phyloP scores from a whole-genome alignment of 2,113 vertebrate species.

The Anarhynchus alexandrinus region DNA sequence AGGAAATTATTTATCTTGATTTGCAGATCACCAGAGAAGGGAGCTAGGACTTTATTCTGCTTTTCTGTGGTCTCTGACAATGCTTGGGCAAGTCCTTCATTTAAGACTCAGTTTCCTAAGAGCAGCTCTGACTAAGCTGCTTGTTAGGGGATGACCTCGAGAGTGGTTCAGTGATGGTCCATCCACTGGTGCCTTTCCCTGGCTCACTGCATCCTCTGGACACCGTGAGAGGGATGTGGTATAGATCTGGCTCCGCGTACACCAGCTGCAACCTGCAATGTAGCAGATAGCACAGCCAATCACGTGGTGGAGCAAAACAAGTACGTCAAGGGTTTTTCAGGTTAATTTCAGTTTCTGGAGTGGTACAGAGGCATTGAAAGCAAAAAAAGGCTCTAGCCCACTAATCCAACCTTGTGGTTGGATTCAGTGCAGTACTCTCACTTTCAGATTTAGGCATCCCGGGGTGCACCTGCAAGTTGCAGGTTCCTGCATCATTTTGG shows the following conservation, averaged over 20 bases:
- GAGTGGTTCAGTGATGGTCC: not conserved
- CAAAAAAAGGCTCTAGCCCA: not conserved
- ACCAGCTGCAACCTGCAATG: not conserved
- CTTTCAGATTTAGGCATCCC: not conserved
- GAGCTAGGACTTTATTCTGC: not conserved
- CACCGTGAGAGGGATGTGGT: not conserved
- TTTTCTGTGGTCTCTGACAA: not conserved
- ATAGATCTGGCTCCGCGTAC: not conserved
- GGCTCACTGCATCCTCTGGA: not conserved
- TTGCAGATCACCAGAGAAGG: not conserved
- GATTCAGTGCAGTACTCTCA: accelerated
- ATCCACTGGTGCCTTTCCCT: not conserved
- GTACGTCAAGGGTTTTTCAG: not conserved
- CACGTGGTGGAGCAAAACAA: not conserved
- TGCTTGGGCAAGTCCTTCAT: not conserved
- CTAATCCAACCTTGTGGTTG: accelerated
- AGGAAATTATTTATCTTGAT: not conserved
- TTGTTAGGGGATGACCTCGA: not conserved
- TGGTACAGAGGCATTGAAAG: not conserved
- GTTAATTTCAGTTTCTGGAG: not conserved
- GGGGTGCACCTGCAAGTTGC: not conserved
- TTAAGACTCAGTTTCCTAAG: not conserved
- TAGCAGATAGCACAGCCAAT: not conserved
- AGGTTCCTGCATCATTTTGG: accelerated
- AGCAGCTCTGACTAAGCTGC: not conserved